Evolutionary conservation across 2,797 vertebrate species (phyloP).

Genomic region (Sebastes kiyomatsui): DNA sequence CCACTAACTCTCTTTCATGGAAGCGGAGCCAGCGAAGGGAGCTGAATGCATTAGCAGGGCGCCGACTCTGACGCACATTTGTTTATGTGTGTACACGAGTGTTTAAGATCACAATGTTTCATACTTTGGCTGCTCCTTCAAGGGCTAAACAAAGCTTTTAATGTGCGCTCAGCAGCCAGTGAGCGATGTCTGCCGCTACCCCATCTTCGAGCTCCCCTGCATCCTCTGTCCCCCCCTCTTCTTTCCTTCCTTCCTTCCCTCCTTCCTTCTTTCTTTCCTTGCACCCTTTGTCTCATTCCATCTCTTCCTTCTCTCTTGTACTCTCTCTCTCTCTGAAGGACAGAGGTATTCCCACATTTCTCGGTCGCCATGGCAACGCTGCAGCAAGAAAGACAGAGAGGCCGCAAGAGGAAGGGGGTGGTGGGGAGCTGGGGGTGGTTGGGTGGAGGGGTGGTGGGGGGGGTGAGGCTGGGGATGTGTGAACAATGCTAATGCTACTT

Average conservation of each 20-base stretch:
- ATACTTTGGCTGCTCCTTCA: slow-evolving; percentile 50
- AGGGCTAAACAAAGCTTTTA: slow-evolving; percentile 56
- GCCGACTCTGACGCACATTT: slow-evolving; percentile 58
- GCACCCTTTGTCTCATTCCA: slow-evolving; percentile 29
- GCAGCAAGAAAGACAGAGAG: slow-evolving; percentile 82
- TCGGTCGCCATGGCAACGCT: slow-evolving; percentile 82
- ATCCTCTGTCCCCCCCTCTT: neutral
- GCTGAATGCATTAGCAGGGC: slow-evolving; percentile 48
- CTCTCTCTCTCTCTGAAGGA: slow-evolving; percentile 79
- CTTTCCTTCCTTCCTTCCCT: neutral
- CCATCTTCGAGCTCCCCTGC: neutral
- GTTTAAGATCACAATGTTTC: slow-evolving; percentile 57
- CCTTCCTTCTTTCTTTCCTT: neutral
- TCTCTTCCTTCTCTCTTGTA: slow-evolving; percentile 28
- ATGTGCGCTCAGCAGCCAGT: slow-evolving; percentile 37
- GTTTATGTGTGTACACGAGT: slow-evolving; percentile 48
- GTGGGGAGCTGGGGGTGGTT: slow-evolving; percentile 13
- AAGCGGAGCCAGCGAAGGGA: slow-evolving; percentile 25
- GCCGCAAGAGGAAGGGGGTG: slow-evolving; percentile 62
- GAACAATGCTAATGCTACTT: slow-evolving; percentile 81
- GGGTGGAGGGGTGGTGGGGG: slow-evolving; percentile 4
- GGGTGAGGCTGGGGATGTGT: slow-evolving; percentile 63
- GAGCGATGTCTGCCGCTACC: slow-evolving; percentile 33
- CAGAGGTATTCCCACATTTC: slow-evolving; percentile 86
- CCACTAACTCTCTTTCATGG: slow-evolving; percentile 52